phyloP scores from a whole-genome alignment of 2,113 vertebrate genomes.

The Psophia crepitans region DNA sequence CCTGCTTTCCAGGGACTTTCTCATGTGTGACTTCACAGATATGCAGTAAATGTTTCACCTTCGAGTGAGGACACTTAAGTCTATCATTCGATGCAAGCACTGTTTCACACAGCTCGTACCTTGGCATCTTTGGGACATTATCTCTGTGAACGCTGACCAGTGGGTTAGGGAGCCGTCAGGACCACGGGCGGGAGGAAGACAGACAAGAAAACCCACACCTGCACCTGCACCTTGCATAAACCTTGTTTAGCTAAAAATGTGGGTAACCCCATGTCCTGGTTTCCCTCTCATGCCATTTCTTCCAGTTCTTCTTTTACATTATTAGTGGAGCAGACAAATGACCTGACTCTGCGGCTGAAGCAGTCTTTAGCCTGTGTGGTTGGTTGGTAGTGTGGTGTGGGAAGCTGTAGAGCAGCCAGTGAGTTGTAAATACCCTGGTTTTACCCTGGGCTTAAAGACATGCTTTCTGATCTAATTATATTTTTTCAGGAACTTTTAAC shows the following conservation, averaged over 20 bases:
- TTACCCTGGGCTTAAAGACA: background rate
- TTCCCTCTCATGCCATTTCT: background rate
- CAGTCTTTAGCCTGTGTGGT: background rate
- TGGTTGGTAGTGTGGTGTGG: background rate
- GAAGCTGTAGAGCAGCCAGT: background rate
- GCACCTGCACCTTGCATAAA: background rate
- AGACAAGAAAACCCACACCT: background rate
- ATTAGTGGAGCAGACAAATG: background rate
- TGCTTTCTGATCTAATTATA: background rate
- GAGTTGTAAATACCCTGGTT: background rate
- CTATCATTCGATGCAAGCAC: accelerated
- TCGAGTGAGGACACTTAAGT: background rate
- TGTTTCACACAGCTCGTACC: background rate
- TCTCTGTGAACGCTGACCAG: background rate
- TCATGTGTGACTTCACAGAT: background rate
- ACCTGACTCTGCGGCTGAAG: background rate
- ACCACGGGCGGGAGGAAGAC: background rate
- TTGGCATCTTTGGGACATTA: accelerated
- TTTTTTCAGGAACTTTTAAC: background rate
- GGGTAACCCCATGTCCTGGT: accelerated
- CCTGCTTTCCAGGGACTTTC: background rate
- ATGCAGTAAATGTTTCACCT: background rate
- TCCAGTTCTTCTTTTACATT: background rate
- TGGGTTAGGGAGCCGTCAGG: background rate
- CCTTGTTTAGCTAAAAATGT: background rate